Conservation (phyloP, 2,113 vertebrate species). For the Tricholaema leucomelas region DNA sequence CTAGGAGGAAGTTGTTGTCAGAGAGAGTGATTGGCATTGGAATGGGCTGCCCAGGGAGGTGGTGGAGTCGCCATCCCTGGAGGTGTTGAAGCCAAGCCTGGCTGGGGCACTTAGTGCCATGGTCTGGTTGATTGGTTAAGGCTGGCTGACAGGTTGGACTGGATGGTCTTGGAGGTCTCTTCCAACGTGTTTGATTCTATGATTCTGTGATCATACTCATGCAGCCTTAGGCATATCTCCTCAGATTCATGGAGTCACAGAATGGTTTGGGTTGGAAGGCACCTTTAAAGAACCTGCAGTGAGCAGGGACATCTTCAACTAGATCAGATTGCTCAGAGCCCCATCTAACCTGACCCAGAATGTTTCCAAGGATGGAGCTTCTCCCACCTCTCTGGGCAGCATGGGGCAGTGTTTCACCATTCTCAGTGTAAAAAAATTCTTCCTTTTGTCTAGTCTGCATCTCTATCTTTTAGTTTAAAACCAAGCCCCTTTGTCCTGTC, state of each 20-base stretch:
- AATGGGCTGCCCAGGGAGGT: too few relatives aligned
- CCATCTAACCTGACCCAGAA: not conserved
- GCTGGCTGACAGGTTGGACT: too few relatives aligned
- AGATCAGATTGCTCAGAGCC: not conserved
- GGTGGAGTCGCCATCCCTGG: too few relatives aligned
- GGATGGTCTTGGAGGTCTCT: too few relatives aligned
- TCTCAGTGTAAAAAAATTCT: not conserved
- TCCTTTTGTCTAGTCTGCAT: not conserved
- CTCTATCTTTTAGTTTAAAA: not conserved
- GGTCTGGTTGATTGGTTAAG: too few relatives aligned
- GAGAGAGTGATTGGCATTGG: too few relatives aligned
- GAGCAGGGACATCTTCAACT: not conserved
- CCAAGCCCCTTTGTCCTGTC: not conserved
- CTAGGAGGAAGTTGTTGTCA: too few relatives aligned
- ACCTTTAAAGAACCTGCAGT: not conserved
- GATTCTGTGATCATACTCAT: accelerated
- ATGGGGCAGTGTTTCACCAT: not conserved
- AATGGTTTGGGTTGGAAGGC: not conserved
- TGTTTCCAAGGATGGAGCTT: not conserved
- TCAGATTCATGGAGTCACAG: not conserved
- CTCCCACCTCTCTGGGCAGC: not conserved
- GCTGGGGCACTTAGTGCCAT: too few relatives aligned
- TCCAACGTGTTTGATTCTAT: too few relatives aligned
- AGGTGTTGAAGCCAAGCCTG: too few relatives aligned
- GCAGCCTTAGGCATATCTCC: not conserved